phyloP scores from a whole-genome alignment of 2,797 vertebrate species.

The Pseudochirops corinnae region DNA sequence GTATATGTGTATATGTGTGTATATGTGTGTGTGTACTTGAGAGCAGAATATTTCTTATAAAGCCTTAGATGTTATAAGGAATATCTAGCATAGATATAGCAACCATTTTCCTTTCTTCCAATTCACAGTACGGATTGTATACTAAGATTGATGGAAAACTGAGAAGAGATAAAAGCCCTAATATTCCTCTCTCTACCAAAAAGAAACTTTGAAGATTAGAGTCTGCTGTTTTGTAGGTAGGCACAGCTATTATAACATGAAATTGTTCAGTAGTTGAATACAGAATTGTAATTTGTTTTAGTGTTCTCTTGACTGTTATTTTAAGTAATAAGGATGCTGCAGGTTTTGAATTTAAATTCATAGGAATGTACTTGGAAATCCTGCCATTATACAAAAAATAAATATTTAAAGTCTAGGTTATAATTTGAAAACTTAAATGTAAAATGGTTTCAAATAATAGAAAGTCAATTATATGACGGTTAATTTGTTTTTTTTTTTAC shows the following conservation, averaged over 20 bases:
- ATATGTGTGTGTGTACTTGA: not conserved
- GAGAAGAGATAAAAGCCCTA: not conserved
- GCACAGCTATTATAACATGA: not conserved
- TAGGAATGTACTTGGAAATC: not conserved
- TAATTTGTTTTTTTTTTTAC: not conserved
- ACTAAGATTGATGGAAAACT: not conserved
- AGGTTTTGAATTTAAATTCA: not conserved
- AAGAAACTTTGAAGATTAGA: not conserved
- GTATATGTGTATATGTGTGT: too few species aligned
- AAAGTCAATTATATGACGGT: not conserved
- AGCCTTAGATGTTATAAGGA: not conserved
- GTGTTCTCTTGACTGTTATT: not conserved
- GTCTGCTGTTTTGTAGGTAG: not conserved
- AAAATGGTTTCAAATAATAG: not conserved
- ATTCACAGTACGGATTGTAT: not conserved
- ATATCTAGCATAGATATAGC: not conserved
- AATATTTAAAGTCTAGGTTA: not conserved
- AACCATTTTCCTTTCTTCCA: not conserved
- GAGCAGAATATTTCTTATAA: not conserved
- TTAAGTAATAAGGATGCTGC: not conserved
- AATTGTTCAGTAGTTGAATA: not conserved
- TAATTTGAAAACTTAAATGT: not conserved
- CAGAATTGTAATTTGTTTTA: not conserved
- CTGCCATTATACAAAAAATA: not conserved
- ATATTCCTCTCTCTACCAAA: not conserved